Percentiles rank a stretch among this genome's conserved stretches.
Evolutionary conservation across 2,797 vertebrate genomes (phyloP).

Genomic region (Clarias platycephalus): DNA sequence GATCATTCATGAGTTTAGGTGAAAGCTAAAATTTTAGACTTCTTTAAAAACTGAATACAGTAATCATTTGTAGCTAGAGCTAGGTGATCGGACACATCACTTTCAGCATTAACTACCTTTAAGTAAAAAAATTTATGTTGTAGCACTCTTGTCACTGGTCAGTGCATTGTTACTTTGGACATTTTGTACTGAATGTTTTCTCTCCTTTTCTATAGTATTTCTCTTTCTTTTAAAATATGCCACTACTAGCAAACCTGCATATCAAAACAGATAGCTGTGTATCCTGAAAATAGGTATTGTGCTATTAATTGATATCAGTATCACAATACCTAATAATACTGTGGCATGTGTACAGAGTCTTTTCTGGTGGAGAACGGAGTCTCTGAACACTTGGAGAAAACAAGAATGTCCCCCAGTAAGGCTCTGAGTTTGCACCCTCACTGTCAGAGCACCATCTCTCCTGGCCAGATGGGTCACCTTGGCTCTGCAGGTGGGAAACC

Average conservation of each 20-base stretch:
- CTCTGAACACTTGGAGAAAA: constrained; percentile 82
- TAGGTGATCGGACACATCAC: background rate
- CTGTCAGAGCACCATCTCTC: constrained; percentile 51
- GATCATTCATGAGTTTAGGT: background rate
- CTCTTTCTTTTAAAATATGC: background rate
- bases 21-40: background rate
- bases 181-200: background rate
- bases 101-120: background rate
- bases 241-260: background rate
- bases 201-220: background rate
- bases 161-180: background rate
- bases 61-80: background rate
- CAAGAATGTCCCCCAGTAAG: constrained; percentile 71
- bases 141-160: background rate
- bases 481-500: constrained; percentile 67
- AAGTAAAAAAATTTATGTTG: background rate
- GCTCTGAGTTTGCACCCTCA: constrained; percentile 60
- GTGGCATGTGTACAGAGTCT: constrained; percentile 76
- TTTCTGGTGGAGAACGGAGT: constrained; percentile 79
- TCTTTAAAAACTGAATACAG: background rate
- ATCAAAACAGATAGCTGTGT: background rate
- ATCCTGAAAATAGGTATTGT: background rate
- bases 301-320: background rate
- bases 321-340: background rate
- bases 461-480: constrained; percentile 64